Base-by-base conservation (phyloP, 2,888 invertebrate genomes). In the Sthenelais limicola region DNA sequence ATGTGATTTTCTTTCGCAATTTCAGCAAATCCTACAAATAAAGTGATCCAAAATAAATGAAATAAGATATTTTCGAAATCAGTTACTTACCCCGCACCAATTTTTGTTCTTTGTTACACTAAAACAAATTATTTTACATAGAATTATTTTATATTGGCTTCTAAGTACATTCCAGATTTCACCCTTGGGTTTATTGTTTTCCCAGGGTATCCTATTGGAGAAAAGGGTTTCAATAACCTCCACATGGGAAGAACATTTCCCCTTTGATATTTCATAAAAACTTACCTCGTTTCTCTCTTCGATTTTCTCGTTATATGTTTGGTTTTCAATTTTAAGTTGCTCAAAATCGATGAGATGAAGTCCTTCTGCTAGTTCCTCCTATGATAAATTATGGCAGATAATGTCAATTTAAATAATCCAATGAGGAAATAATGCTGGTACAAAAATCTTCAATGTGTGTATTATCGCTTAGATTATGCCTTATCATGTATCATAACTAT, bases 311-410 rank as follows among this genome's bases (percentile, higher is more conserved):
- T 89, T 86, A 79, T 89, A 89, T 35, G 88, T 89, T 81, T 89
- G 89, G 79, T 90, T 90, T 81, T 90, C 90, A 75, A 90, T 89
- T 82, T 90, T 90, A 74, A 91, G 82, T 80, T 90, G 90, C 82
- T 91, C 90, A 84, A 89, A 91, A 82, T 91, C 90, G 75, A 89
- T 89, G 76, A 91, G 80, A 75, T 90, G 89, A 48, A 90, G 84
- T 58, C 89, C 89, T 43, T 89, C 90, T 2, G 89, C 90, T 51
- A 91, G 85, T 75, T 89, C 89, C 80, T 90, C 90, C 86, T 86
- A 79, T 18, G 76, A 74, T 32, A 35, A 68, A 30, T n/a, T n/a
- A n/a, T n/a, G n/a, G n/a, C n/a, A n/a, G n/a, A n/a, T n/a, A n/a
- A n/a, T n/a, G n/a, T n/a, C n/a, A n/a, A n/a, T n/a, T n/a, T n/a